Base-by-base conservation (phyloP, 2,797 vertebrate species). In the Halcyon badia region DNA sequence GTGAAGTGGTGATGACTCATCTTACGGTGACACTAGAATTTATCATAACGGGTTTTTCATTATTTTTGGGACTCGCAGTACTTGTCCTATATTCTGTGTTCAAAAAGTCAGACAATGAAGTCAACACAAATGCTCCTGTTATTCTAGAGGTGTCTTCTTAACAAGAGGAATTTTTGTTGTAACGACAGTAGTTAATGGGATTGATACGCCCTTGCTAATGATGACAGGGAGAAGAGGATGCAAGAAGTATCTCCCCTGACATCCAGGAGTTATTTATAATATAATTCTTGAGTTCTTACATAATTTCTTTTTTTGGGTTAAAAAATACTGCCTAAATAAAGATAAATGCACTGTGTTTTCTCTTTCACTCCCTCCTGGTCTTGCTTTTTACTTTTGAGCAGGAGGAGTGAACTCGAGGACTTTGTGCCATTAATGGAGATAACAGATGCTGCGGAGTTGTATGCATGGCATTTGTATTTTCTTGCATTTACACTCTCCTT, bases 341-440 rank as follows among this genome's bases (percentile, higher is more conserved):
- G 35, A 31, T 71, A 16, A 41, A 78, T 44, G 17, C 11, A 42
- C 30, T 14, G 2, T 78, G 30, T 41, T 77, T 90, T 83, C 62
- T 87, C 22, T 89, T 81, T 83, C 39, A 33, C 20, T 77, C 35
- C 89, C 20, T 94, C 26, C 48, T 86, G 39, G 42, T 88, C 42
- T 83, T 83, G 60, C 31, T 41, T 92, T 90, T 77, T 89, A 24
- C 62, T 96, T 96, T 87, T 75, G 85, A 70, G 58, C 35, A 64
- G 41, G 22, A 90, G 31, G 31, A 86, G 39, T 18, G 75, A 84
- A 84, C 44, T 77, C 5, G 3, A 51, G 35, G 66, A 20, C 85
- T 94, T 16, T 69, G 51, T 88, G 49, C 62, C 21, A 9, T 49
- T 71, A 78, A 61, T 26, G 68, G 69, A 72, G 44, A 68, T 57